Base-by-base conservation (phyloP, 2,113 vertebrate species). In the Columba janthina region DNA sequence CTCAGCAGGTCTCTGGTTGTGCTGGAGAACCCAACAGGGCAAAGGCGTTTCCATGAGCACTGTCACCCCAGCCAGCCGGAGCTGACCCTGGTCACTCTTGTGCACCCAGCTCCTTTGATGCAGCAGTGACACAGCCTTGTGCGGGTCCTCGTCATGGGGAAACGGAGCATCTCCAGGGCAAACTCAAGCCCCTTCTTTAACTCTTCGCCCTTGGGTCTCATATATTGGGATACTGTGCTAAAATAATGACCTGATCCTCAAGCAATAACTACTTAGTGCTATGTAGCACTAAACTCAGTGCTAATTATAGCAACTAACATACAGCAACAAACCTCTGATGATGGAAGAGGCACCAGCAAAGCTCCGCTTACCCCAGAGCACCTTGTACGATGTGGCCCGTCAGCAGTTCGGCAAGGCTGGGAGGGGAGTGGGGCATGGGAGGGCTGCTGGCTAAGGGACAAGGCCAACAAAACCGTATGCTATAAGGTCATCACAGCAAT, bases 401-500 rank as follows among this genome's bases (percentile, higher is more conserved):
- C 62, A 62, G 87, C 32, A 44, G 76, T n/a, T 95, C 25, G 28
- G 81, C 25, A n/a, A 77, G 46, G 83, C 85, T 84, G 70, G 74
- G 56, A 85, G 51, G 40, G 25, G n/a, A 78, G 74, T 1, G 4
- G 28, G 42, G 42, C 61, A 36, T 1, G 1, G 46, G 60, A 88
- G 89, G 75, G 60, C 79, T 94, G 56, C 67, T 1, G 24, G 56
- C 75, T 74, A 31, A 88, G 91, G 64, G 92, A 93, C 87, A 91
- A 85, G 86, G 76, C 94, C 91, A 93, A 83, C 22, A 80, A 95
- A 96, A 91, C 88, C 8, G 3, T 38, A 74, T 3, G 65, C 82
- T 93, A 94, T 97, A 93, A 97, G 96, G 97, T 97, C 93, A 95
- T 32, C 96, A 70, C 15, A 83, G 58, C 71, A 90, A 97, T 98